These are phyloP conservation scores for Cephus nigrinus DNA, from an alignment of 2,888 invertebrate species.

Conservation along the genomic window DNA sequence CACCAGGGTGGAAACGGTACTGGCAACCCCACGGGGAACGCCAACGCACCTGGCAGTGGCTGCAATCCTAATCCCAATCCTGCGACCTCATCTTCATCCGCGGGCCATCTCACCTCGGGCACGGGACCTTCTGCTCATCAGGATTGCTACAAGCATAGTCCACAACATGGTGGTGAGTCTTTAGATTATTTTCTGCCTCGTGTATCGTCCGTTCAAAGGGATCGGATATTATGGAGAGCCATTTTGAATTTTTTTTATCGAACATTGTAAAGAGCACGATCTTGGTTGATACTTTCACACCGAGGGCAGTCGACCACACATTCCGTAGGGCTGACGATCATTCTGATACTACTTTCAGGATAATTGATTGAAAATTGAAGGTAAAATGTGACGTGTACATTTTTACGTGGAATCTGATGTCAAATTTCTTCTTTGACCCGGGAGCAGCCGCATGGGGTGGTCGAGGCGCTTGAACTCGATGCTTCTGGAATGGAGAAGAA, in stretches of 20 bases:
- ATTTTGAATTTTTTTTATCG: neutral
- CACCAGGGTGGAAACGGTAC: slow-evolving; percentile 32
- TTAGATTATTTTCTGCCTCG: neutral
- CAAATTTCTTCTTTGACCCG: too few relatives aligned
- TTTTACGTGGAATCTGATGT: neutral
- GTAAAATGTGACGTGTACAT: neutral
- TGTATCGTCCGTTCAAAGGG: neutral
- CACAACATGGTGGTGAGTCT: slow-evolving; percentile 63
- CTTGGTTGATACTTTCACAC: neutral
- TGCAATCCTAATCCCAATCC: slow-evolving; percentile 51
- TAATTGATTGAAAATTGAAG: neutral
- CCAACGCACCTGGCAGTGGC: slow-evolving; percentile 49
- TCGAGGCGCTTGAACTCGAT: too few relatives aligned
- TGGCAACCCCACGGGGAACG: slow-evolving; percentile 44
- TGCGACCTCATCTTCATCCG: slow-evolving; percentile 58
- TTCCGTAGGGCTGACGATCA: neutral
- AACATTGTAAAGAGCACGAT: neutral
- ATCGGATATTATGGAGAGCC: neutral
- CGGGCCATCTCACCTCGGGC: slow-evolving; percentile 49
- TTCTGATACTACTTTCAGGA: neutral
- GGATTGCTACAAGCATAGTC: slow-evolving; percentile 64
- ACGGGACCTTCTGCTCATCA: slow-evolving; percentile 55
- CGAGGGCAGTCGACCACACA: neutral
- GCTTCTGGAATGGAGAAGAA: too few relatives aligned
- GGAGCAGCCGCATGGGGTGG: too few relatives aligned